A percentile compares a stretch with the other conserved stretches of the same genome.
phyloP scores from a whole-genome alignment of 1,140 invertebrate genomes.

The Brachionus rubens region DNA sequence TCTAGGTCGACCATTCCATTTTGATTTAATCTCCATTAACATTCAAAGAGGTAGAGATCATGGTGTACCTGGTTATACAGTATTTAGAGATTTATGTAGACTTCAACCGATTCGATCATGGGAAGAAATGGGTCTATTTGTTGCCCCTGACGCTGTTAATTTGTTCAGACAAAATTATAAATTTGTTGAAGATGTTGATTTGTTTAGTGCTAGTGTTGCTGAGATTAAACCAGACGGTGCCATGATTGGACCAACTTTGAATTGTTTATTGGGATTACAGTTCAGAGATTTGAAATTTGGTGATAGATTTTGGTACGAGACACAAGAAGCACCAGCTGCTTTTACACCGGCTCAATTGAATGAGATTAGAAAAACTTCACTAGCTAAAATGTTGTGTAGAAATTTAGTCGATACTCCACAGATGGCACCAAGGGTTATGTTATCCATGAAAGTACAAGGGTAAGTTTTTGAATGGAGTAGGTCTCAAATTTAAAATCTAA shows the following conservation, averaged over 20 bases:
- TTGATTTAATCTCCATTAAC: constrained; percentile 93
- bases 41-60: constrained; percentile 91
- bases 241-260: constrained; percentile 87
- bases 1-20: constrained; percentile 48
- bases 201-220: constrained; percentile 68
- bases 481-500: not conserved
- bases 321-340: not conserved
- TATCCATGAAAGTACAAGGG: constrained; percentile 20
- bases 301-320: constrained; percentile 93
- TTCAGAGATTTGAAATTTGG: constrained; percentile 82
- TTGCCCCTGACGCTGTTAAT: not conserved
- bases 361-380: constrained; percentile 8
- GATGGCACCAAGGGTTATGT: constrained; percentile 10
- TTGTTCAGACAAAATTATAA: constrained; percentile 27
- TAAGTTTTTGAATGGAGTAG: not conserved
- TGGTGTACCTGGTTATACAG: constrained; percentile 82
- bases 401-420: constrained; percentile 1
- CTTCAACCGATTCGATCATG: constrained; percentile 61
- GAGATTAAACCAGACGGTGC: constrained; percentile 78
- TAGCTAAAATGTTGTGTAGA: constrained; percentile 34
- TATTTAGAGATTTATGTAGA: constrained; percentile 81
- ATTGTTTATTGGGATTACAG: constrained; percentile 87
- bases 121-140: constrained; percentile 68
- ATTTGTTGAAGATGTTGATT: constrained; percentile 49
- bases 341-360: constrained; percentile 31